A percentile compares a stretch with the other conserved stretches of the same genome.
phyloP scores from a whole-genome alignment of 2,888 invertebrate genomes.

The Agonopterix arenella region DNA sequence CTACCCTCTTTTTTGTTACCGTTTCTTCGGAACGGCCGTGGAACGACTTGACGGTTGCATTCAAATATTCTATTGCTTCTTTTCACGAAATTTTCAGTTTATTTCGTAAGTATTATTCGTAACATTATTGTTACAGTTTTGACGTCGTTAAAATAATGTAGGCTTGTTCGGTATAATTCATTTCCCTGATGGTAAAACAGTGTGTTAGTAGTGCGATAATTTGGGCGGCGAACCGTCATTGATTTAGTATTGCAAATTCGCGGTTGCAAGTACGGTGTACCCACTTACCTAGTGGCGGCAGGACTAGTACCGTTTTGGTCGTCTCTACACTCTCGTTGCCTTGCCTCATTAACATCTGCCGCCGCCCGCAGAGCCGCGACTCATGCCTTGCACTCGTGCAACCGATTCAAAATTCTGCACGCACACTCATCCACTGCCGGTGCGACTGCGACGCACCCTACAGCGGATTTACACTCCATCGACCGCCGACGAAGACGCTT shows the following conservation, averaged over 20 bases:
- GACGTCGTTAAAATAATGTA: background rate
- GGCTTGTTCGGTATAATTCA: background rate
- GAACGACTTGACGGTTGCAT: conserved; percentile 3
- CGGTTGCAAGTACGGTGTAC: conserved; percentile 10
- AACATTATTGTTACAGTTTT: background rate
- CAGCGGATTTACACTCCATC: conserved; percentile 50
- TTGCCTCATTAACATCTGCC: conserved; percentile 54
- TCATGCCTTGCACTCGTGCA: conserved; percentile 18
- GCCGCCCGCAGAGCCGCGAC: conserved; percentile 30
- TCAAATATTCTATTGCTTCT: conserved; percentile 4
- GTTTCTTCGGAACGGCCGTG: no score
- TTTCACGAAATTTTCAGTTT: background rate
- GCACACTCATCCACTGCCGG: conserved; percentile 35
- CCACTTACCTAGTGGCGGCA: conserved; percentile 26
- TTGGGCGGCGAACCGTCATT: background rate
- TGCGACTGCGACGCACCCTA: conserved; percentile 31
- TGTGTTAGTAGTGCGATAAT: conserved; percentile 1
- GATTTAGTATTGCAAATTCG: conserved; percentile 10
- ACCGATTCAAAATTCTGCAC: conserved; percentile 53
- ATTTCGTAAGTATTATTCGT: background rate
- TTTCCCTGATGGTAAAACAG: background rate
- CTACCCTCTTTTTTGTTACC: conserved; percentile 14
- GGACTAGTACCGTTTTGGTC: conserved; percentile 24
- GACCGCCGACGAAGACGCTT: conserved; percentile 16
- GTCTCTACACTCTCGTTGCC: conserved; percentile 18